Conservation (phyloP, 2,888 invertebrate genomes). For the Hermaeophaga mercurialis region DNA sequence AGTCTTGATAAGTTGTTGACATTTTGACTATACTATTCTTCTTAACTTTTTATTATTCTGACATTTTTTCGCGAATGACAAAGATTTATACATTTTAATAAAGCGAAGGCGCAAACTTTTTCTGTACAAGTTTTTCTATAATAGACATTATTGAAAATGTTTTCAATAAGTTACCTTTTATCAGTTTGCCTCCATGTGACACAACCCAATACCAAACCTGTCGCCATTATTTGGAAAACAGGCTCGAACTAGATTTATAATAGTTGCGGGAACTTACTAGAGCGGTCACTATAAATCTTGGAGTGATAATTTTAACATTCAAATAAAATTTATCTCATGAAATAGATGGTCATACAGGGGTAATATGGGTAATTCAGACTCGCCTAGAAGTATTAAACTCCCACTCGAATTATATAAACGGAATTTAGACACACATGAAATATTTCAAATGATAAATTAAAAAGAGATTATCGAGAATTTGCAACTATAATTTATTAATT, state of each 20-base stretch:
- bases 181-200: conserved; percentile 27
- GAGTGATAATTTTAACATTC: neutral
- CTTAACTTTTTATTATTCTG: neutral
- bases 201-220: conserved; percentile 17
- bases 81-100: neutral
- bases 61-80: neutral
- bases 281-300: neutral
- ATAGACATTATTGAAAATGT: conserved; percentile 20
- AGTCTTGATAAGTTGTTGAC: too few species aligned
- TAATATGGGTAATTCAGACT: too few species aligned
- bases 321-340: neutral
- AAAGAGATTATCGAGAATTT: too few species aligned
- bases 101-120: neutral
- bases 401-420: too few species aligned
- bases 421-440: too few species aligned
- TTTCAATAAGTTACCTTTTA: conserved; percentile 24
- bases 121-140: neutral
- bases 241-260: neutral
- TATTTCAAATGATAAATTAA: too few species aligned
- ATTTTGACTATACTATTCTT: neutral
- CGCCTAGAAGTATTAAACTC: too few species aligned
- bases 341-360: too few species aligned
- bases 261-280: neutral
- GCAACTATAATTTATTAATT: too few species aligned
- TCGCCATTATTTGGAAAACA: conserved; percentile 16